Conservation (phyloP, 2,888 invertebrate genomes). For the Gryllus longicercus region DNA sequence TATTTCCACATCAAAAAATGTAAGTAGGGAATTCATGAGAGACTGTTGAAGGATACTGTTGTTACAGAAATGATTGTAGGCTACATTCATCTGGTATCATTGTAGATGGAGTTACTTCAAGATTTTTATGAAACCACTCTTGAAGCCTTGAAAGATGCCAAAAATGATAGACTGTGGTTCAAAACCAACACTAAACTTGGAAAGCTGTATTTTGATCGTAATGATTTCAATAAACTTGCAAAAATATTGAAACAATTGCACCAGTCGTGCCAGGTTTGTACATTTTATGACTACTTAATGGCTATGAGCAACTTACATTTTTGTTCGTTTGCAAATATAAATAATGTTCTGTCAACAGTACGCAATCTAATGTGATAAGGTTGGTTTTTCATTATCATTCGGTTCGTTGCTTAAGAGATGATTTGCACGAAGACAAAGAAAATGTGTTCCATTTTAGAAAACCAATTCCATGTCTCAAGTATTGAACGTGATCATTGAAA, state of each 20-base stretch:
- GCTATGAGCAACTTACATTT: too few species aligned
- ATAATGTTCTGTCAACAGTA: too few species aligned
- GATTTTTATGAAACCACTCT: slow-evolving; percentile 97
- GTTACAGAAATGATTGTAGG: background rate
- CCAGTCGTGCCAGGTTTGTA: slow-evolving; percentile 80
- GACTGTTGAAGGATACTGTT: background rate
- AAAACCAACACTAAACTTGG: slow-evolving; percentile 99
- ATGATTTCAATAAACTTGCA: slow-evolving; percentile 89
- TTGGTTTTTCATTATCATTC: too few species aligned
- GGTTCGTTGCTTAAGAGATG: too few species aligned
- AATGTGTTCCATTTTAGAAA: too few species aligned
- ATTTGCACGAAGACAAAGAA: too few species aligned
- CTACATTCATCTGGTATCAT: too few species aligned
- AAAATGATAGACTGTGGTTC: slow-evolving; percentile 98
- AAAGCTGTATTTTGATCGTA: slow-evolving; percentile 95
- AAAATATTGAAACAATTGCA: slow-evolving; percentile 96
- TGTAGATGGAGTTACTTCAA: slow-evolving; percentile 92
- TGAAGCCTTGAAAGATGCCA: slow-evolving; percentile 93
- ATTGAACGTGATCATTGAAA: too few species aligned
- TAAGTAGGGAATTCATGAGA: slow-evolving; percentile 50
- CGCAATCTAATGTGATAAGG: too few species aligned
- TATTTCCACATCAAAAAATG: slow-evolving; percentile 98
- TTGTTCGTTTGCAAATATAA: too few species aligned
- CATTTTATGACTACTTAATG: background rate
- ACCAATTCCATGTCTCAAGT: too few species aligned